Evolutionary conservation across 2,888 invertebrate species (phyloP), one percentile per base, ranked within the genome.

Genomic region (Cephus rjabovi): DNA sequence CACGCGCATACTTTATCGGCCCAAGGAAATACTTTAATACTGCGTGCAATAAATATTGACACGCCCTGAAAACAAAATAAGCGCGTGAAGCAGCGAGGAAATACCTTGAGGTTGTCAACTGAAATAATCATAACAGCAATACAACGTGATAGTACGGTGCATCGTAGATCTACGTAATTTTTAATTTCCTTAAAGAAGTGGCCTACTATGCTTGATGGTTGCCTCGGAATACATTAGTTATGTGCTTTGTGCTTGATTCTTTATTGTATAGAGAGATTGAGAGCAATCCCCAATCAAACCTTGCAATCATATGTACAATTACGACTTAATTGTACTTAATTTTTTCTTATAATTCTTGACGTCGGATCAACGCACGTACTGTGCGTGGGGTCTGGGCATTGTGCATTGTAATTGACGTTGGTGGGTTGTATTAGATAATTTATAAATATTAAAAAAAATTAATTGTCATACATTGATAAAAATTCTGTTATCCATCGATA

Each of bases 21-120:
- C 6, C 31, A 37, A 34, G 68, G 75, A 76, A 78, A 34, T 31
- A 69, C 40, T 76, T 30, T 77, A 71, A 69, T 70, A 69, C 79
- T 69, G 69, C 77, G 76, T 74, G 78, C 73, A 73, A 75, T 79
- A 79, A 69, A 78, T 79, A 74, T 73, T 75, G 40, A 35, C 37
- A 74, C 77, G 76, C 34, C 33, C 34, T n/a, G 35, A 75, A 73
- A 73, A 34, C 9, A 35, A 69, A 73, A 78, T 73, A 68, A 73
- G 40, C 40, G 73, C 34, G 73, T 73, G 34, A 34, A 76, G 30
- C 73, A 23, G 69, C 73, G 34, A 34, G 34, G 31, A 68, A 75
- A 9, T 6, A 9, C 9, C 56, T 56, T 56, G 4, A 23, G 56
- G 56, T 6, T 56, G 56, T 23, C 23, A 23, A 56, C 0, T 23